Percentiles rank a stretch among this genome's conserved stretches.
Conservation (phyloP, 2,888 invertebrate genomes). For the Physocephala rufipes region DNA sequence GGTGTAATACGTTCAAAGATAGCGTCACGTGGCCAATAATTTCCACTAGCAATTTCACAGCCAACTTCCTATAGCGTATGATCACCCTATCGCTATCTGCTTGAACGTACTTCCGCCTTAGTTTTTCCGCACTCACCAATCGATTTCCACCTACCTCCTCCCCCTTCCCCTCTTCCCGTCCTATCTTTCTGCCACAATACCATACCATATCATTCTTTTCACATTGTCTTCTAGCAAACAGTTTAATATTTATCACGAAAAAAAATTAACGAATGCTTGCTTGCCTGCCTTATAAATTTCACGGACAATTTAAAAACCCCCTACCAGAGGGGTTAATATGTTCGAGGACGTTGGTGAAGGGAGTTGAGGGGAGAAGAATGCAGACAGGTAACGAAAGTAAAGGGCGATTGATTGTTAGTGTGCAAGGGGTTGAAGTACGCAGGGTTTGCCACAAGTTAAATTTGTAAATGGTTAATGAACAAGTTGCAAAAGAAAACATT, state of each 20-base stretch:
- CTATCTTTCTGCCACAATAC: too few species aligned
- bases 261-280: constrained; percentile 42
- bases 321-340: constrained; percentile 26
- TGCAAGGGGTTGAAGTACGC: neutral
- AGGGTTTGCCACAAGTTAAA: constrained; percentile 54
- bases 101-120: neutral
- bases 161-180: constrained; percentile 34
- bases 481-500: constrained; percentile 30
- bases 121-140: neutral
- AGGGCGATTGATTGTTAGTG: too few species aligned
- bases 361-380: neutral
- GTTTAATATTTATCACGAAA: constrained; percentile 56
- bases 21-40: constrained; percentile 44
- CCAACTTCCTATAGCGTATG: constrained; percentile 16
- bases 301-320: constrained; percentile 58
- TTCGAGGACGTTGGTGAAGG: neutral
- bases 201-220: too few species aligned
- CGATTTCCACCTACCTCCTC: too few species aligned
- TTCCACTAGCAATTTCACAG: constrained; percentile 26
- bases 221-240: constrained; percentile 41
- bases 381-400: too few species aligned
- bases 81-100: neutral
- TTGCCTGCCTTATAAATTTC: constrained; percentile 51
- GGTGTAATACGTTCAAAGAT: constrained; percentile 48
- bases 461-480: constrained; percentile 58